Base-by-base conservation (phyloP, 1,140 invertebrate genomes). In the Charaxes varanes region DNA sequence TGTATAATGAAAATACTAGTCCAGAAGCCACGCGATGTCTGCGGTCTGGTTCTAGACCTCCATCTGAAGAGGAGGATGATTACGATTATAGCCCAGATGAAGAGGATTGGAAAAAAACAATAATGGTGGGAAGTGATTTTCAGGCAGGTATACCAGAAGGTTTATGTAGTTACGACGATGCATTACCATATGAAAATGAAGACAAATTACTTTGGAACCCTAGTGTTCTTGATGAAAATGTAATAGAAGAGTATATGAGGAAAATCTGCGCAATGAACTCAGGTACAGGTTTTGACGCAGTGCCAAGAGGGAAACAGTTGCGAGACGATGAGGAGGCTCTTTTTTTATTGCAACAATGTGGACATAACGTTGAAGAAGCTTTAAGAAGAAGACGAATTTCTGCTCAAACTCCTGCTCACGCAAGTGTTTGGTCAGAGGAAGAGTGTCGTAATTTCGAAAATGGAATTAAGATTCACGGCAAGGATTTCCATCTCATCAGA, bases 381-480 rank as follows among this genome's bases (percentile, higher is more conserved):
- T 74, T 97, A 28, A 80, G 96, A 43, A 87, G 94, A 34, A 89
- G 94, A 48, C 90, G 94, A 68, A 90, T 95, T 60, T 72, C 77
- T 15, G 74, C 79, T 3, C 72, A 79, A 48, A 74, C 80, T 0
- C 77, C 79, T 4, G 69, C 71, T 6, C 94, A 95, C 66, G 89
- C 91, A 77, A 94, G 93, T 67, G 86, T 97, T 2, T 99, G 97
- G 97, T 98, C 96, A 8, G 97, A 98, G 76, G 97, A 98, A 78
- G 97, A 99, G 73, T 98, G 97, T 86, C 88, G 93, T 46, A 97
- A 97, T 85, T 99, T 99, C 86, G 97, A 99, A 86, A 93, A 92
- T 68, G 97, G 96, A 32, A 87, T 99, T 2, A 88, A 96, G 64
- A 90, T 89, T 37, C 97, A 95, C 76, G 97, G 97, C 22, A 99